phyloP scores from a whole-genome alignment of 2,113 vertebrate species.

The Ornithorhynchus anatinus region DNA sequence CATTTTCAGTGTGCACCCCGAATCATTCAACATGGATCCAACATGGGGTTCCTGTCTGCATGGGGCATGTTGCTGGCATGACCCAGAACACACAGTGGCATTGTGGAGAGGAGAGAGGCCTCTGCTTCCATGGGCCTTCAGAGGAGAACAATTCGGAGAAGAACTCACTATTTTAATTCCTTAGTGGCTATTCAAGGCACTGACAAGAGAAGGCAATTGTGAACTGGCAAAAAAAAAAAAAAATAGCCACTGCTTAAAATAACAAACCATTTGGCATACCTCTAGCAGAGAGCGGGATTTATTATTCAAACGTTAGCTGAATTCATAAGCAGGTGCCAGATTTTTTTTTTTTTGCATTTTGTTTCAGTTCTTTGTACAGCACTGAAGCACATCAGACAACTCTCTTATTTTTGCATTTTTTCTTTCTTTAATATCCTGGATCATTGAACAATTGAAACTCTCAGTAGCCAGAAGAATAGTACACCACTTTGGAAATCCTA shows the following conservation, averaged over 20 bases:
- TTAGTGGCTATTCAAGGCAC: conserved; percentile 40
- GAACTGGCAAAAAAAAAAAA: conserved; percentile 31
- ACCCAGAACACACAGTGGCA: conserved; percentile 61
- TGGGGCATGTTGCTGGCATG: conserved; percentile 57
- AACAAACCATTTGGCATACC: neutral
- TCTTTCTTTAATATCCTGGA: neutral
- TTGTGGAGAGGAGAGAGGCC: conserved; percentile 55
- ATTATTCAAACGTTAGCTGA: neutral
- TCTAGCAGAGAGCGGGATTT: neutral
- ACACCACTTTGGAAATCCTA: neutral
- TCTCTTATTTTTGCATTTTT: no score
- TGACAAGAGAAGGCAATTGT: conserved; percentile 51
- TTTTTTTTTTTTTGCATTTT: neutral
- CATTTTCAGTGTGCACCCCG: no score
- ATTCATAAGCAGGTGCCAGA: neutral
- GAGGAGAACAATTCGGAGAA: conserved; percentile 65
- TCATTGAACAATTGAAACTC: neutral
- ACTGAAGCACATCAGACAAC: neutral
- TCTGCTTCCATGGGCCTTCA: conserved; percentile 51
- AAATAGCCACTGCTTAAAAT: conserved; percentile 28
- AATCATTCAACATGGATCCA: no score
- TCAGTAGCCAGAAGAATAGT: neutral
- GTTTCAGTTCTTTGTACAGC: neutral
- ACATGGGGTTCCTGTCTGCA: no score
- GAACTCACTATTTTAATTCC: conserved; percentile 28